Base-by-base conservation (phyloP, 2,888 invertebrate genomes). In the Hoplodrina ambigua region DNA sequence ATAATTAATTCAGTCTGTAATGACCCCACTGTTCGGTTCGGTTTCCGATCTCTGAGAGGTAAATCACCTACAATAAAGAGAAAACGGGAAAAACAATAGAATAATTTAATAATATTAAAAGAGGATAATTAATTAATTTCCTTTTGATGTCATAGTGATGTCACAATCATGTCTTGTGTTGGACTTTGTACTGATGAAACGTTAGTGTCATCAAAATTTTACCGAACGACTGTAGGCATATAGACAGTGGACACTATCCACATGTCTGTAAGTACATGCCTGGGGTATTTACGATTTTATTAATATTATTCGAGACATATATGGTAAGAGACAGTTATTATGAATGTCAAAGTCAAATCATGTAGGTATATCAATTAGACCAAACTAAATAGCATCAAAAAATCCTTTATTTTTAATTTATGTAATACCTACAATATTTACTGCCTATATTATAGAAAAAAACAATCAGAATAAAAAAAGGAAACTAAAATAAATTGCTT, bases 131-230 rank as follows among this genome's bases (percentile, higher is more conserved):
- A 13, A 56, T 2, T 17, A 17, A 19, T 37, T 49, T 76, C 60
- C 56, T 53, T 41, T 33, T 76, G 46, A 60, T 37, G 60, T 53
- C 56, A 73, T 11, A 11, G 30, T n/a, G 60, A 50, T 19, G 25
- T 57, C 37, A 60, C 30, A 10, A 33, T 2, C 4, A 49, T 49
- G 69, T 25, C 6, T 41, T 50, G 15, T 20, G 25, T 0, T 44
- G 50, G 11, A 71, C 30, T 65, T 65, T 50, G 55, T 0, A 54
- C 7, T 1, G 15, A 5, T 50, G 69, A 65, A 50, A 56, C 33
- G 19, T n/a, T 8, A 25, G 6, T n/a, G n/a, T 33, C 49, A 19
- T 19, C 19, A 5, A 15, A 53, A 68, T 33, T 30, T 37, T 1
- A 15, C 4, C 5, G 0, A 15, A 46, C 20, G 25, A 69, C 7